Base-by-base conservation (phyloP, 2,888 invertebrate species). In the Therioaphis trifolii region DNA sequence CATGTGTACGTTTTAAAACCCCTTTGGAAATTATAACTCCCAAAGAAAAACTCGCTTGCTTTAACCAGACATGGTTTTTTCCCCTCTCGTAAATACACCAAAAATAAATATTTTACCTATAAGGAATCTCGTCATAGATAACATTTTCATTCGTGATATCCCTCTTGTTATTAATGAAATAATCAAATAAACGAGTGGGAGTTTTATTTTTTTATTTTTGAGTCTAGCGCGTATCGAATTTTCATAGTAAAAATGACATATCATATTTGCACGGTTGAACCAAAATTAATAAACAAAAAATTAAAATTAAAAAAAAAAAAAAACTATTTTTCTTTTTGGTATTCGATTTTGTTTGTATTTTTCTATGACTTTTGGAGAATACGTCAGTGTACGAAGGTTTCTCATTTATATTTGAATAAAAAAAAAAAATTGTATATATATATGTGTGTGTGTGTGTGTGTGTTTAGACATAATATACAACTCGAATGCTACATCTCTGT, bases 11-110 rank as follows among this genome's bases (percentile, higher is more conserved):
- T 35, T 55, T 66, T 18, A 15, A 49, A 63, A 76, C 76, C 75
- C 49, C 29, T 21, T 12, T n/a, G 18, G 35, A 49, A n/a, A 63
- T 76, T 63, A 77, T 21, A 75, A 63, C 27, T 29, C 15, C 43
- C 35, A 24, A 24, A 77, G 21, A 77, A 66, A 77, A 77, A 66
- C 55, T 68, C 52, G 24, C 43, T 46, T n/a, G n/a, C 27, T 46
- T 46, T 63, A 66, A 77, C 63, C 29, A 9, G 9, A 76, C 49
- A 21, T 55, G 11, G 12, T 46, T 1, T 43, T 15, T 55, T 40
- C 55, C 55, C 9, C 21, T 9, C 21, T 21, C 21, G 18, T 40
- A 18, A 24, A n/a, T 18, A 2, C 52, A 21, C 3, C 52, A 14
- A 29, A 35, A 24, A 18, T 52, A 11, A 15, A 9, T 2, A 4